phyloP scores from a whole-genome alignment of 2,113 vertebrate species.

The Mesocricetus auratus region DNA sequence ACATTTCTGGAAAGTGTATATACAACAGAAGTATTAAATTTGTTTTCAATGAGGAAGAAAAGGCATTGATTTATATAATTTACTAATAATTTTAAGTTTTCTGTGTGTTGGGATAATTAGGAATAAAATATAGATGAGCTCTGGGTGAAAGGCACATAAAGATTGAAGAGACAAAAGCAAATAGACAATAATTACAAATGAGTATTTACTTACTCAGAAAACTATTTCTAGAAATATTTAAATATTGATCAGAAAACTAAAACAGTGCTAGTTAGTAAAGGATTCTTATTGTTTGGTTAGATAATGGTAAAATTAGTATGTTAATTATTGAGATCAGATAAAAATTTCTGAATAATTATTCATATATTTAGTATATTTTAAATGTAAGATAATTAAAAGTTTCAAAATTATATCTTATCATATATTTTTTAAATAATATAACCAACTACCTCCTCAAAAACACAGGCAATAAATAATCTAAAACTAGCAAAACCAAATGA shows the following conservation, averaged over 20 bases:
- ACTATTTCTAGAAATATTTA: constrained; percentile 16
- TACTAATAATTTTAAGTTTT: constrained; percentile 27
- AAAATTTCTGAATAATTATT: background rate
- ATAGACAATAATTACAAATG: background rate
- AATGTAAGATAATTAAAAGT: constrained; percentile 20
- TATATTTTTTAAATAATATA: background rate
- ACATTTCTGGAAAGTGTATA: background rate
- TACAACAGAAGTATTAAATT: constrained; percentile 12
- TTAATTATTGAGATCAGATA: background rate
- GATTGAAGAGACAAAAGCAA: background rate
- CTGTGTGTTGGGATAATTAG: background rate
- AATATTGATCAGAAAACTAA: constrained; percentile 41
- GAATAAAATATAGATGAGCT: background rate
- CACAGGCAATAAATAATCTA: too few relatives aligned
- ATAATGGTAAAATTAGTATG: background rate
- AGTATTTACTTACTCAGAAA: constrained; percentile 1
- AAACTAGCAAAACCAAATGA: too few relatives aligned
- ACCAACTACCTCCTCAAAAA: too few relatives aligned
- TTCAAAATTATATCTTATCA: background rate
- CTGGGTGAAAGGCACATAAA: background rate
- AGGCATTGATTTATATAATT: constrained; percentile 20
- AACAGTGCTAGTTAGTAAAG: background rate
- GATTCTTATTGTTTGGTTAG: background rate
- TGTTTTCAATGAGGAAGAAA: constrained; percentile 7
- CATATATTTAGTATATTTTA: background rate